Base-by-base conservation (phyloP, 1,140 invertebrate genomes). In the Penaeus chinensis region DNA sequence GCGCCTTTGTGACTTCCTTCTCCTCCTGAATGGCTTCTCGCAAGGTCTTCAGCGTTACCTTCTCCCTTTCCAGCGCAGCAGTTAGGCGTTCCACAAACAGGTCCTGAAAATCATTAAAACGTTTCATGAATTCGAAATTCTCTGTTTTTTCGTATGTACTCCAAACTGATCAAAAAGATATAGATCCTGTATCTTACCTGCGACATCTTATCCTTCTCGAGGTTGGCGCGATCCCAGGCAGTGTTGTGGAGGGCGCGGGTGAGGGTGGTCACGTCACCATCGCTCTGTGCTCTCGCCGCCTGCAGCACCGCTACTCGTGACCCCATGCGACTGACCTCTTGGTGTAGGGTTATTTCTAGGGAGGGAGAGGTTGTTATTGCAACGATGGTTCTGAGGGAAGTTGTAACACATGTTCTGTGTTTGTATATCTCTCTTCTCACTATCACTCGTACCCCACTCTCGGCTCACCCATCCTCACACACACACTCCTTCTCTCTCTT, bases 191-290 rank as follows among this genome's bases (percentile, higher is more conserved):
- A 62, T 24, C 78, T 16, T 37, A 87, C 86, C 86, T 87, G 86
- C 11, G 54, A 24, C 86, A 87, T 83, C 61, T 87, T 87, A 37
- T 87, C 86, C 60, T 87, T 87, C 60, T 87, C 86, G 8, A 87
- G 80, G 54, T 76, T 82, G 47, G 86, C 80, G 11, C 86, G 65
- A 62, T 87, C 86, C 86, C 86, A 87, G 81, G 86, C 86, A 76
- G 86, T 87, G 69, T 87, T 87, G 86, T 87, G 86, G n/a, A 87
- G 69, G 42, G 74, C 86, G 13, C 86, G 65, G n/a, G 69, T 76
- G 10, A 82, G 79, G 32, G 86, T 87, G n/a, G 86, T 87, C 19
- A 87, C 71, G 54, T 87, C 86, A 8, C 86, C 86, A 8, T 87
- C 86, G 62, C 86, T 87, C 65, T 87, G 22, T 8, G 19, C 60